phyloP scores from a whole-genome alignment of 2,113 vertebrate species.

The Phodopus roborovskii region DNA sequence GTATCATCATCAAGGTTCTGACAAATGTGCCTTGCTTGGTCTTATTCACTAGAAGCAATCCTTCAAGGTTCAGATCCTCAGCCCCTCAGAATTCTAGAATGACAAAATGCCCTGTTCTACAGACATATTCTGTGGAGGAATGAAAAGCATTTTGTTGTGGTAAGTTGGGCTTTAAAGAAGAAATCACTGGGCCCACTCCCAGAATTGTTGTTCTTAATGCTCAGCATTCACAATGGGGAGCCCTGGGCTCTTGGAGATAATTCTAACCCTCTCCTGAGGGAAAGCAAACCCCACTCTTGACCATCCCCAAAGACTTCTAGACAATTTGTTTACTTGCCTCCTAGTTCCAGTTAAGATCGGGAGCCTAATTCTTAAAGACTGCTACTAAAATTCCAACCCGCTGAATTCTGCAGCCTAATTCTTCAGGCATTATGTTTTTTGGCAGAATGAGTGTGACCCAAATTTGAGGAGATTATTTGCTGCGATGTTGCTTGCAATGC shows the following conservation, averaged over 20 bases:
- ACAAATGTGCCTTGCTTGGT: constrained; percentile 66
- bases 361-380: constrained; percentile 84
- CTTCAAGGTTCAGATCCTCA: constrained; percentile 48
- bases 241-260: constrained; percentile 60
- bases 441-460: constrained; percentile 80
- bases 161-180: constrained; percentile 62
- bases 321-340: constrained; percentile 77
- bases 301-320: constrained; percentile 67
- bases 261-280: constrained; percentile 60
- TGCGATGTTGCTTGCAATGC: constrained; percentile 69
- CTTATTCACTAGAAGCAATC: constrained; percentile 51
- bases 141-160: constrained; percentile 75
- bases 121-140: constrained; percentile 69
- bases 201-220: constrained; percentile 43
- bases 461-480: constrained; percentile 81
- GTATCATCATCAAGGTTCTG: not conserved
- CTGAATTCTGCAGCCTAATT: constrained; percentile 84
- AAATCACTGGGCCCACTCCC: constrained; percentile 66
- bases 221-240: constrained; percentile 55
- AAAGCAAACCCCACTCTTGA: constrained; percentile 58
- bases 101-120: constrained; percentile 59
- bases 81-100: constrained; percentile 51
- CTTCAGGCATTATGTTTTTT: constrained; percentile 73
- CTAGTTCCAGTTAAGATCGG: constrained; percentile 79
- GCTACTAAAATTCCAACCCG: constrained; percentile 82